Evolutionary conservation across 2,797 vertebrate genomes (phyloP), one percentile per base, ranked within the genome.

Genomic region (Kryptopterus vitreolus): DNA sequence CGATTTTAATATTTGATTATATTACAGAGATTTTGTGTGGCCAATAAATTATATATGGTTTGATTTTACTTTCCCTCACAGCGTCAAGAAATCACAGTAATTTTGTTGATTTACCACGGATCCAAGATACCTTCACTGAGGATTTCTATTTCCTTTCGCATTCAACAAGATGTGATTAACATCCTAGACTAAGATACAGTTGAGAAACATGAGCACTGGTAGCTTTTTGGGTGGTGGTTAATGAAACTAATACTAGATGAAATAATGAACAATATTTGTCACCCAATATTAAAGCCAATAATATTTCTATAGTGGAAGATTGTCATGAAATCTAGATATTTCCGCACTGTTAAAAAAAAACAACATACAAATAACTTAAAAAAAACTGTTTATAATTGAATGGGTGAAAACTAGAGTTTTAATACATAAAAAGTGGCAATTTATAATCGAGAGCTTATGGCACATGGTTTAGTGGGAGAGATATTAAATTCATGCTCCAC

Each of bases 401-500:
- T 62, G 55, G 68, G 38, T 77, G 58, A 81, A n/a, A 86, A 79
- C 61, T 66, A 71, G 70, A 55, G 76, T 83, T 86, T 81, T 83
- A 84, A 84, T 80, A 78, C 61, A 55, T 50, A 62, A 72, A 78
- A 72, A 78, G 69, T 80, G 68, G 55, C 75, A 75, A 78, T 81
- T 81, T 85, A 83, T 83, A 78, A 82, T 73, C 48, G 79, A 82
- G 83, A 75, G 81, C 80, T 86, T 82, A 83, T 66, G 46, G 79
- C 63, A 66, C 73, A 46, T 61, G 76, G 72, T 79, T 81, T 83
- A 84, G 68, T 84, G 76, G 73, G 81, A 38, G 77, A 75, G 72
- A 86, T 83, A 86, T 87, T 86, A 85, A 81, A 82, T 86, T 79
- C 74, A 78, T 66, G 75, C 79, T 65, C 72, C 76, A 78, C 59